phyloP scores from a whole-genome alignment of 2,888 invertebrate species.

The Heliconius aoede region DNA sequence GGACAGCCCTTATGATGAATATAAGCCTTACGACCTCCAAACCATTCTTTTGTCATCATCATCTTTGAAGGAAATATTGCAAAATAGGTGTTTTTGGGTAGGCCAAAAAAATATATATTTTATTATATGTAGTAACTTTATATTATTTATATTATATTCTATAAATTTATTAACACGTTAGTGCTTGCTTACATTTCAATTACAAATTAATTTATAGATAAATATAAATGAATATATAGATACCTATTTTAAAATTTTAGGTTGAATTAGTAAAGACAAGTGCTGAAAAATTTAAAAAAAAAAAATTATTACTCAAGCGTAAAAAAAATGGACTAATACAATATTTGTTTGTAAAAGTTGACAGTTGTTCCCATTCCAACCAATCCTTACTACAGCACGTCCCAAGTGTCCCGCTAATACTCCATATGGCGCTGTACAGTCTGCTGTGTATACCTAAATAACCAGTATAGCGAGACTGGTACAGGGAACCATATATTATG shows the following conservation, averaged over 20 bases:
- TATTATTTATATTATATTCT: no score
- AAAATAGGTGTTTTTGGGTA: rapidly evolving
- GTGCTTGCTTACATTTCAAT: no score
- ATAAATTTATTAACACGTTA: no score
- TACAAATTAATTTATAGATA: no score
- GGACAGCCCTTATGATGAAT: conserved; percentile 50
- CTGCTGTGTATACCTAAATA: conserved; percentile 68
- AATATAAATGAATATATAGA: no score
- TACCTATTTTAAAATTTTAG: no score
- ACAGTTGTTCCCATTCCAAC: conserved; percentile 77
- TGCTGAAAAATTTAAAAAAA: conserved; percentile 3
- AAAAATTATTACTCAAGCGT: not conserved
- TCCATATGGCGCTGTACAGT: conserved; percentile 80
- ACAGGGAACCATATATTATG: no score
- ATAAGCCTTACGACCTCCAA: not conserved
- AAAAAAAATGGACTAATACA: conserved; percentile 53
- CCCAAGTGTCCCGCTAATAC: conserved; percentile 81
- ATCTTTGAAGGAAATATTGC: not conserved
- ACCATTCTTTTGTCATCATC: conserved; percentile 21
- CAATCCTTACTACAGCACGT: conserved; percentile 70
- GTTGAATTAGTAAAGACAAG: no score
- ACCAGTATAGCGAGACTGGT: conserved; percentile 53
- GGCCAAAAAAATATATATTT: no score
- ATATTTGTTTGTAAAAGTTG: conserved; percentile 67
- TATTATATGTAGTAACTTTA: no score